Evolutionary conservation across 2,888 invertebrate species (phyloP), one percentile per base, ranked within the genome.

Genomic region (Muschampia plurimacula): DNA sequence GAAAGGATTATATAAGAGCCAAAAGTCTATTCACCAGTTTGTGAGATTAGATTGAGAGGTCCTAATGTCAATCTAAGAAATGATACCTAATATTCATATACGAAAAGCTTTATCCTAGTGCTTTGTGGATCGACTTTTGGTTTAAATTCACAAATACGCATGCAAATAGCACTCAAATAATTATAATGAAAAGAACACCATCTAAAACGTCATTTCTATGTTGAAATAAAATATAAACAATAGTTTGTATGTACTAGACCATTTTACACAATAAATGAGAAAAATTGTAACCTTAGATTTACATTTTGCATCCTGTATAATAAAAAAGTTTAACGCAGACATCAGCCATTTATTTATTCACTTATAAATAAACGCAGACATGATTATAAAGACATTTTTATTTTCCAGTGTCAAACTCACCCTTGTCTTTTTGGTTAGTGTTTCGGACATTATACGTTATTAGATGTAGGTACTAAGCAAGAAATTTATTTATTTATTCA

Each of bases 261-360:
- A 15, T 49, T 49, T 49, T 49, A 22, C 15, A 57, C 10, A 57
- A 57, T 9, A 5, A 22, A 55, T 22, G 55, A 12, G 57, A 3
- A 57, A 6, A 57, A 36, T 8, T 60, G n/a, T 36, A 8, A 39
- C 36, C 7, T 8, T 59, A 32, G 32, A 60, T 13, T 4, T 32
- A 8, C 0, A 8, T 36, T 36, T 60, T 69, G 75, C 72, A 66
- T 52, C 2, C 15, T 62, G 63, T 44, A 63, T 74, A 73, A 65
- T 67, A 63, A 72, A 74, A 70, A 65, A 68, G 12, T 71, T 72
- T 74, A 65, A 63, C 75, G 73, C 75, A 75, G 74, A 75, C 75
- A 74, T 69, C 72, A 75, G 57, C 72, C 74, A 77, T 78, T 81
- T 79, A 81, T 80, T 80, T 81, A 81, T 81, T 81, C 72, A 79